Evolutionary conservation across 1,140 invertebrate species (phyloP), one percentile per base, ranked within the genome.

Genomic region (Octopus bimaculoides): DNA sequence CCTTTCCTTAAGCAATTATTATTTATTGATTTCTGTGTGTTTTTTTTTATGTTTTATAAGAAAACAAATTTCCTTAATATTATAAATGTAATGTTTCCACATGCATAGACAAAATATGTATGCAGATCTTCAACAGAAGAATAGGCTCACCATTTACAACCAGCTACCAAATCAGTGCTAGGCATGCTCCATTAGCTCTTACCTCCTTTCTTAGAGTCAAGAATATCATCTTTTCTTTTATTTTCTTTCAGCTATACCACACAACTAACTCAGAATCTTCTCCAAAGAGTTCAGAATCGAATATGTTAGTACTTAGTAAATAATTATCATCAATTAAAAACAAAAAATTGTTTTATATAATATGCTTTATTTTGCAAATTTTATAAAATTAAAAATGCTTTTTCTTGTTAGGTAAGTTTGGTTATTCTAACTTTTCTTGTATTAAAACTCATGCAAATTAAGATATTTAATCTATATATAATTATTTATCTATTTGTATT

Each of bases 51-150:
- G 26, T 41, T 41, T 41, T 41, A 41, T 41, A 41, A 41, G 26
- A 41, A 41, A 41, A 41, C 26, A 41, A 41, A 41, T 41, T 12
- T 61, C 17, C 9, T 17, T 61, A 61, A 12, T 71, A 71, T 71
- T 71, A 71, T 71, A 71, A 20, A n/a, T 71, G 26, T 71, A 71
- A 14, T n/a, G 17, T 71, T 71, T 71, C 26, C 66, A n/a, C 66
- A n/a, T 71, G 17, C 66, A 71, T 71, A 17, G 26, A 14, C 26
- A 20, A 71, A n/a, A 71, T 71, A 14, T 71, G 17, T 71, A 71
- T 71, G 17, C 9, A 12, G 17, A 5, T 71, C 17, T n/a, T 20
- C 17, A 6, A n/a, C 66, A 71, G 66, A 5, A 71, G 17, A 71
- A 71, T 12, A 71, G 66, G 17, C 66, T 20, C 17, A 6, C 17